These are phyloP conservation scores for Castor canadensis DNA, from an alignment of 2,113 vertebrate species.

Conservation along the genomic window DNA sequence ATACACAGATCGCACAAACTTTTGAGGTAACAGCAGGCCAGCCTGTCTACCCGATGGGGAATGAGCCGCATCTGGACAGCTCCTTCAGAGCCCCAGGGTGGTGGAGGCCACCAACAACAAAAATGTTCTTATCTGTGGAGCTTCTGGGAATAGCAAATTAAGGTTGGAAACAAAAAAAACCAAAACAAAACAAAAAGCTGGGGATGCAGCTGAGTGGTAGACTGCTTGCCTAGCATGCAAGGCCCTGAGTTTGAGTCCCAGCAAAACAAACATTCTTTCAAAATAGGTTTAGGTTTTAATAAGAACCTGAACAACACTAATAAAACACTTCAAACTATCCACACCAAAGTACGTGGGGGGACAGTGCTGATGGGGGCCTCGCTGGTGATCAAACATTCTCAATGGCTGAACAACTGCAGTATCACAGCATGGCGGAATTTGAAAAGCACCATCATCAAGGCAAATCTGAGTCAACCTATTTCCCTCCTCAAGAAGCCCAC, in stretches of 20 bases:
- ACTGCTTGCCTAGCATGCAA: neutral
- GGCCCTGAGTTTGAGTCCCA: neutral
- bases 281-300: neutral
- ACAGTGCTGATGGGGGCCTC: neutral
- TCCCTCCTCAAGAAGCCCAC: too few relatives aligned
- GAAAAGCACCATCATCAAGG: neutral
- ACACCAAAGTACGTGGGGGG: too few relatives aligned
- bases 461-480: neutral
- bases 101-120: too few relatives aligned
- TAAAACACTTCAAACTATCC: too few relatives aligned
- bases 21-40: neutral
- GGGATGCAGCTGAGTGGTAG: neutral
- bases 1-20: too few relatives aligned
- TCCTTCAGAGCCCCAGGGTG: neutral
- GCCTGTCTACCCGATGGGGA: neutral
- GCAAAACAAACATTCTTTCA: neutral
- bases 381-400: fast-evolving
- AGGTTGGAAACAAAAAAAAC: neutral
- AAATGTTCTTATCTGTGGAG: fast-evolving
- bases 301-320: neutral
- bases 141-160: neutral
- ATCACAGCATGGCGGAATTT: fast-evolving
- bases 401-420: neutral
- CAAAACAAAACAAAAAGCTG: neutral
- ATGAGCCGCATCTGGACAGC: fast-evolving